These are phyloP conservation scores for Parnassius smintheus DNA, from an alignment of 2,888 invertebrate species.

Conservation along the genomic window DNA sequence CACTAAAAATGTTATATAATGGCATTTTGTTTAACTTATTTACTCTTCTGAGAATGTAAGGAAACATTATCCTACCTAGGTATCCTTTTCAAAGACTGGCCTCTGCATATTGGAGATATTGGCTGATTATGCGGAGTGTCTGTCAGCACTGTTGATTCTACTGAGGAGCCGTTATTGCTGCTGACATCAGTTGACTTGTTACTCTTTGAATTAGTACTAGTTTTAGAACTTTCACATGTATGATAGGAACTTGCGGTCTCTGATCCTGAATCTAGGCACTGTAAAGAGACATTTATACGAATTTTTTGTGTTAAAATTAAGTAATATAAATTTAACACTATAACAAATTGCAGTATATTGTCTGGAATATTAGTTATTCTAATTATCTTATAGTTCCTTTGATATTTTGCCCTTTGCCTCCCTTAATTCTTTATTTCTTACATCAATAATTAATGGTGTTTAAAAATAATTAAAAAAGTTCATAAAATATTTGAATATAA, in stretches of 20 bases:
- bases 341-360: no score
- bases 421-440: no score
- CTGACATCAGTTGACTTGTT: constrained; percentile 75
- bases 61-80: constrained; percentile 53
- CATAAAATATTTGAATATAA: neutral
- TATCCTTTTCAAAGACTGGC: constrained; percentile 71
- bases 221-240: constrained; percentile 74
- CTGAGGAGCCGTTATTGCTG: constrained; percentile 63
- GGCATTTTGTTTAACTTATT: constrained; percentile 9
- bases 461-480: no score
- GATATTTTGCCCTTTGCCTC: no score
- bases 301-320: neutral
- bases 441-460: no score
- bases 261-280: constrained; percentile 67
- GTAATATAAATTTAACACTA: no score
- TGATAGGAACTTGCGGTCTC: constrained; percentile 68
- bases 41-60: no score
- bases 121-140: constrained; percentile 79
- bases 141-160: constrained; percentile 65
- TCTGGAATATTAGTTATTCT: no score
- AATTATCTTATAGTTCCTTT: no score
- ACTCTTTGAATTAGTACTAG: constrained; percentile 59
- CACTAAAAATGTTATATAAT: constrained; percentile 2
- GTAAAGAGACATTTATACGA: constrained; percentile 4
- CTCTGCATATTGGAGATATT: constrained; percentile 79